Evolutionary conservation across 2,113 vertebrate species (phyloP).

Genomic region (Camelus dromedarius): DNA sequence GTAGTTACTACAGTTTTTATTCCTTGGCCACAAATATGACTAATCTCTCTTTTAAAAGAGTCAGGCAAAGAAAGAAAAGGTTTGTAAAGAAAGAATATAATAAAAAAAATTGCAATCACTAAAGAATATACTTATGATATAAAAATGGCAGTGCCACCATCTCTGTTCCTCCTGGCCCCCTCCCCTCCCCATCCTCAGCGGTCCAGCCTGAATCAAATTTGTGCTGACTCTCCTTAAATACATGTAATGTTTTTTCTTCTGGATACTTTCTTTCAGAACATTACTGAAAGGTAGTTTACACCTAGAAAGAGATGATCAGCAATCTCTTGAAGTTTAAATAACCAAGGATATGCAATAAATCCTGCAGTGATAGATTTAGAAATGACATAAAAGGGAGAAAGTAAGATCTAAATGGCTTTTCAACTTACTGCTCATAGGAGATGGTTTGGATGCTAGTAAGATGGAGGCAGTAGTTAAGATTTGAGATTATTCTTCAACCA

Average conservation of each 20-base stretch:
- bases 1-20: background rate
- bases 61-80: background rate
- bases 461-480: background rate
- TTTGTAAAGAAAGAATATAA: background rate
- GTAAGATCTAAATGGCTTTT: background rate
- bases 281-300: background rate
- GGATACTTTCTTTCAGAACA: background rate
- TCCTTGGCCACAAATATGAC: background rate
- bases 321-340: background rate
- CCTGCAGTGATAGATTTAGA: background rate
- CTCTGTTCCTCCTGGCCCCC: background rate
- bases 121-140: background rate
- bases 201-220: background rate
- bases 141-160: background rate
- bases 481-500: background rate
- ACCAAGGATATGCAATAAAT: background rate
- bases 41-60: conserved; percentile 6
- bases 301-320: background rate
- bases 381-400: background rate
- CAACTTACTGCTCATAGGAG: background rate
- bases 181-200: background rate
- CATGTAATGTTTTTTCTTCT: background rate
- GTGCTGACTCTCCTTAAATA: background rate
- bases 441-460: background rate
- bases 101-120: background rate